Conservation (phyloP, 2,113 vertebrate species). For the Chamaetylas fuelleborni region DNA sequence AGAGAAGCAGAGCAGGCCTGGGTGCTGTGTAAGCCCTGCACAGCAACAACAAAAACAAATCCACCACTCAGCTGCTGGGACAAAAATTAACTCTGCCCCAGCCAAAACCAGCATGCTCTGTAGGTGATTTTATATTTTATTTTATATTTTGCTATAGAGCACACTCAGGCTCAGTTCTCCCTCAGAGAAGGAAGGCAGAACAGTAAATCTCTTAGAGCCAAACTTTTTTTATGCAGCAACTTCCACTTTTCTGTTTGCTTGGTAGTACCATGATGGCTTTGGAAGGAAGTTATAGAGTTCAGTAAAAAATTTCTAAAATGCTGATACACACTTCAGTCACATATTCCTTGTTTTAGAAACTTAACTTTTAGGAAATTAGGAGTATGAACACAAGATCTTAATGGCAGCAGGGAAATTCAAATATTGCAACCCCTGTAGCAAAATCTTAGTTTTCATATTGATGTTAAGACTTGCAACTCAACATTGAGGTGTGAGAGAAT, state of each 20-base stretch:
- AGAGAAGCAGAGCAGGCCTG: background rate
- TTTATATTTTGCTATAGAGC: accelerated
- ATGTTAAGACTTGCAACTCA: background rate
- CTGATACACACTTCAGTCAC: accelerated
- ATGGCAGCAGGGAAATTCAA: background rate
- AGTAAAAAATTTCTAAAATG: background rate
- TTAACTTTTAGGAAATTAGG: background rate
- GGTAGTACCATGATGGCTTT: background rate
- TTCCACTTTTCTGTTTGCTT: background rate
- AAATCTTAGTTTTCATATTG: background rate
- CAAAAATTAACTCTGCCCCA: background rate
- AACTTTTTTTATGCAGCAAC: background rate
- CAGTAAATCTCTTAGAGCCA: background rate
- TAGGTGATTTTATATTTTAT: background rate
- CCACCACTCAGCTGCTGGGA: background rate
- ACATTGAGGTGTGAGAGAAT: accelerated
- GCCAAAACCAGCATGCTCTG: accelerated
- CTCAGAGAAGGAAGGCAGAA: background rate
- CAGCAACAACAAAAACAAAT: background rate
- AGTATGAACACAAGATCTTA: background rate
- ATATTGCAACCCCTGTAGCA: background rate
- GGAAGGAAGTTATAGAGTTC: background rate
- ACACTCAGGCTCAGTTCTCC: background rate
- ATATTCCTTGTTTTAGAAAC: background rate
- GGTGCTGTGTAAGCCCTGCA: background rate